Base-by-base conservation (phyloP, 2,797 vertebrate species). In the Halcyon badia region DNA sequence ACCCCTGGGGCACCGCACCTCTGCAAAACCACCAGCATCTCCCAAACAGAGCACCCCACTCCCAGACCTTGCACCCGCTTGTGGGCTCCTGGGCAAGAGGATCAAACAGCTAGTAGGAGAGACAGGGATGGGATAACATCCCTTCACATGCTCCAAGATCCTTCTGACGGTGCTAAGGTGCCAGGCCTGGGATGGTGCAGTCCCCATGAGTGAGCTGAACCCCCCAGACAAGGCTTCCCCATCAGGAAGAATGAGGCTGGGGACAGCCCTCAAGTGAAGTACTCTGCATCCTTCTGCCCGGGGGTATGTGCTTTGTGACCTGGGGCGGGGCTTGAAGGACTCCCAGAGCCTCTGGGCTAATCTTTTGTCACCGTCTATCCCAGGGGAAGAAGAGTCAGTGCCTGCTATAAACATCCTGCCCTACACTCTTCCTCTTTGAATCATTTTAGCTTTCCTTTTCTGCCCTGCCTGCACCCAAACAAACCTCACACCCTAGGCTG, bases 121-220 rank as follows among this genome's bases (percentile, higher is more conserved):
- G 81, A 21, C 25, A 17, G 16, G 49, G 30, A 33, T 1, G 5
- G 18, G 37, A 12, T 46, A 57, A 82, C 5, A 41, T 3, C 48
- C 46, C 9, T 71, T 54, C 24, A n/a, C 2, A 2, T 69, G 30
- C 31, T 65, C 58, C 33, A 37, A 10, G 20, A 10, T 46, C 61
- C 35, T n/a, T 69, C 69, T 76, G 73, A 49, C 12, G 24, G 31
- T 62, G 39, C 16, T 14, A 20, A 12, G 26, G 42, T 61, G 68
- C 37, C 30, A 20, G 51, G 31, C 12, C 20, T 35, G 35, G 52
- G 75, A 18, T 7, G 48, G 18, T 28, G 42, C 46, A 70, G 42
- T 14, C n/a, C 13, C 48, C 48, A 4, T 0, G 0, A 64, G 10
- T 3, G 8, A 76, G 42, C 16, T 54, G 56, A n/a, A 20, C 17